A percentile compares a stretch with the other conserved stretches of the same genome.
Evolutionary conservation across 1,140 invertebrate genomes (phyloP).

Genomic region (Archivesica marissinica): DNA sequence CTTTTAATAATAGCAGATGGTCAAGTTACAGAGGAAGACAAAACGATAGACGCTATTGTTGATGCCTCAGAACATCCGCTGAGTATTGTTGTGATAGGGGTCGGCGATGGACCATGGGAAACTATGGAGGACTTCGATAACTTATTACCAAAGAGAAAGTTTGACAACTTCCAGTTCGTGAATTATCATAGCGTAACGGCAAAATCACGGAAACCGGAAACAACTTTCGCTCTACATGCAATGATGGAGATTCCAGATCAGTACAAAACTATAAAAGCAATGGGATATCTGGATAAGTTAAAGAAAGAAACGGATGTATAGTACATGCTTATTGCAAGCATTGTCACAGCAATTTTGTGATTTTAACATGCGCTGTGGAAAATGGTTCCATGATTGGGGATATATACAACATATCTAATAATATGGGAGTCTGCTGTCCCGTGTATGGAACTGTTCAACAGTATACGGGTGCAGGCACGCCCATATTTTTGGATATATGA

Average conservation of each 20-base stretch:
- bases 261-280: constrained; percentile 85
- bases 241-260: constrained; percentile 86
- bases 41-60: constrained; percentile 85
- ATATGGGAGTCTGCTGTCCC: too few species aligned
- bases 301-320: constrained; percentile 50
- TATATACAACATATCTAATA: too few species aligned
- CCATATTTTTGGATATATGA: too few species aligned
- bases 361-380: too few species aligned
- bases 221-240: constrained; percentile 84
- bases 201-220: constrained; percentile 84
- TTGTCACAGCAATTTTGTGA: too few species aligned
- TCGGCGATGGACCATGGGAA: constrained; percentile 86
- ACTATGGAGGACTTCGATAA: constrained; percentile 86
- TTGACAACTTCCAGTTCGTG: constrained; percentile 87
- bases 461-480: too few species aligned
- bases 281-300: constrained; percentile 74
- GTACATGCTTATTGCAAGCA: too few species aligned
- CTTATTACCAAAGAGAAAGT: constrained; percentile 84
- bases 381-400: too few species aligned
- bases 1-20: constrained; percentile 86
- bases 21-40: constrained; percentile 85
- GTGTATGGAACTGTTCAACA: too few species aligned
- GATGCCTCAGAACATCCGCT: constrained; percentile 85
- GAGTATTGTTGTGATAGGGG: constrained; percentile 86
- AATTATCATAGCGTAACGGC: constrained; percentile 84